Percentiles rank a stretch among this genome's conserved stretches.
Evolutionary conservation across 2,113 vertebrate genomes (phyloP).

Genomic region (Carlito syrichta): DNA sequence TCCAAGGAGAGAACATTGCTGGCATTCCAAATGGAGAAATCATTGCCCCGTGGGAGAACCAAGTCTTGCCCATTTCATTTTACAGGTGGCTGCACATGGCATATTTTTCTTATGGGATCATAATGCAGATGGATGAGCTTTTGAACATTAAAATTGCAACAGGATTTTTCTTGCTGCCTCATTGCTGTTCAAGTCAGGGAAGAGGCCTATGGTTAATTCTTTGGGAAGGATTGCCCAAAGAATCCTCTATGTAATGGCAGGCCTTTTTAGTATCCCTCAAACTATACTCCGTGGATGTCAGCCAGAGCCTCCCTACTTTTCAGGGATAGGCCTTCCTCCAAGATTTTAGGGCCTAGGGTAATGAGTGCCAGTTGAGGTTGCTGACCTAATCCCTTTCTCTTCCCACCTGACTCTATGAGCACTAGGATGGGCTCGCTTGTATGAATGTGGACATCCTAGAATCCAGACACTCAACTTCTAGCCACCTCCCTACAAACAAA

Average conservation of each 20-base stretch:
- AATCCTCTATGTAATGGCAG: neutral
- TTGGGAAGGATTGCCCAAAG: neutral
- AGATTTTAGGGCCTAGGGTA: neutral
- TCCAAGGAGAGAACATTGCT: constrained; percentile 79
- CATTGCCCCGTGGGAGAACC: constrained; percentile 76
- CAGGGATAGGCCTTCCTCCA: neutral
- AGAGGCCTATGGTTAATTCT: neutral
- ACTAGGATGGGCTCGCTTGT: neutral
- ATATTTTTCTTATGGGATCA: constrained; percentile 69
- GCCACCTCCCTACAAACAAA: neutral
- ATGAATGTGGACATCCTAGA: neutral
- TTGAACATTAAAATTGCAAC: constrained; percentile 44
- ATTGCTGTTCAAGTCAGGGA: neutral
- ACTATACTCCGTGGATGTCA: neutral
- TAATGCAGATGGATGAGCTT: constrained; percentile 53
- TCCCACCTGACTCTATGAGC: neutral
- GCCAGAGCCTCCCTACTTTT: neutral
- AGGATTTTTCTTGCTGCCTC: constrained; percentile 12
- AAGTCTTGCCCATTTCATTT: constrained; percentile 68
- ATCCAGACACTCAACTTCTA: neutral
- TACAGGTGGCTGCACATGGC: constrained; percentile 60
- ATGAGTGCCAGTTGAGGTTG: neutral
- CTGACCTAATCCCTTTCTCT: neutral
- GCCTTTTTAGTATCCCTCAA: neutral
- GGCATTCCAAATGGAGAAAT: constrained; percentile 77